These are phyloP conservation scores for Pelosia muscerda DNA, from an alignment of 2,888 invertebrate species.

Conservation along the genomic window DNA sequence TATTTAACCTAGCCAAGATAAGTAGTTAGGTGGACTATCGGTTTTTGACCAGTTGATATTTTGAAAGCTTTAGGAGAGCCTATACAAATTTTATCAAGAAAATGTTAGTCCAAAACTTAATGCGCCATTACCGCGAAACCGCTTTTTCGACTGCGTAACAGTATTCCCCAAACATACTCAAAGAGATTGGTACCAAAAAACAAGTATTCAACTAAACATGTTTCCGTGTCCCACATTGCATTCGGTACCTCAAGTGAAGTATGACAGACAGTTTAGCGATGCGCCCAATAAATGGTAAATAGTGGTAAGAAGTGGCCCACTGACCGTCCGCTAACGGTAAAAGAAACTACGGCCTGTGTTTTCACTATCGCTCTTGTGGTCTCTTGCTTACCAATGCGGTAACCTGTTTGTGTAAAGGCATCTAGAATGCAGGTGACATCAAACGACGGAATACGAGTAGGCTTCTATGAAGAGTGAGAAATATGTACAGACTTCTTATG, in stretches of 20 bases:
- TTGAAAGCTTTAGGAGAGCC: too few relatives aligned
- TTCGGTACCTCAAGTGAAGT: constrained; percentile 49
- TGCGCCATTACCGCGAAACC: neutral
- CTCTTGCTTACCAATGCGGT: constrained; percentile 42
- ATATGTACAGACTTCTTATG: neutral
- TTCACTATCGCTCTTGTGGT: constrained; percentile 66
- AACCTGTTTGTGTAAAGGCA: constrained; percentile 44
- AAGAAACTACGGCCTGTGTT: constrained; percentile 58
- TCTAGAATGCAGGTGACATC: constrained; percentile 29
- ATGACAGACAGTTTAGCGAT: constrained; percentile 68
- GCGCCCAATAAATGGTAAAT: constrained; percentile 78
- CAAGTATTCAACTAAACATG: constrained; percentile 43
- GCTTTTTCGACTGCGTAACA: neutral
- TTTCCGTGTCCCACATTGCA: constrained; percentile 39
- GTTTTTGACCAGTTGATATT: neutral
- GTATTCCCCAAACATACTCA: constrained; percentile 14
- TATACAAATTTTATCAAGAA: neutral
- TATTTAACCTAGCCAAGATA: too few relatives aligned
- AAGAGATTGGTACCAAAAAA: constrained; percentile 31
- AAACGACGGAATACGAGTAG: constrained; percentile 22
- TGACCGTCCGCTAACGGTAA: constrained; percentile 77
- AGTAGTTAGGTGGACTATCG: too few relatives aligned
- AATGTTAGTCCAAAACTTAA: neutral
- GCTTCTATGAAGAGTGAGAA: neutral
- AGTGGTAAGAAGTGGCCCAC: constrained; percentile 82